Conservation (phyloP, 2,797 vertebrate genomes). For the Sebastes matsubarae region DNA sequence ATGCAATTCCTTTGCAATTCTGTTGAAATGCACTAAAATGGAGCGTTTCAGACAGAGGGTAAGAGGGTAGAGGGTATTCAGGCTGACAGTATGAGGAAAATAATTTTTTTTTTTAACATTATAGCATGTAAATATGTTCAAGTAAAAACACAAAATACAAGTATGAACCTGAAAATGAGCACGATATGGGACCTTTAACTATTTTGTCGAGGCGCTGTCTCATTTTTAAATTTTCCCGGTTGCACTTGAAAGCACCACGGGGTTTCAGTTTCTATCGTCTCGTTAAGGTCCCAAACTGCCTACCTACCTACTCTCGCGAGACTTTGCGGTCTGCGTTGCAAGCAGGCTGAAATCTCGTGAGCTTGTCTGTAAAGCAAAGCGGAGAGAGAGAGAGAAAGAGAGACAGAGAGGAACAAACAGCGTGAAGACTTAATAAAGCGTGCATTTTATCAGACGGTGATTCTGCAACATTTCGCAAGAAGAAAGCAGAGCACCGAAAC, state of each 20-base stretch:
- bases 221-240: background rate
- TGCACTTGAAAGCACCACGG: background rate
- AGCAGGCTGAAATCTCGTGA: constrained; percentile 59
- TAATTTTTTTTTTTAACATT: too few relatives aligned
- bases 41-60: too few relatives aligned
- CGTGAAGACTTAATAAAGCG: constrained; percentile 35
- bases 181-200: too few relatives aligned
- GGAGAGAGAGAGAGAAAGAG: background rate
- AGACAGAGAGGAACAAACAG: constrained; percentile 38
- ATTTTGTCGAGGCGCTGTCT: fast-evolving
- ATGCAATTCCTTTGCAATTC: too few relatives aligned
- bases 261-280: constrained; percentile 6
- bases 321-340: constrained; percentile 31
- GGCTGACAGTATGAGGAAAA: too few relatives aligned
- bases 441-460: constrained; percentile 17
- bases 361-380: constrained; percentile 22
- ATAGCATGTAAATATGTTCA: too few relatives aligned
- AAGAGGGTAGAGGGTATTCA: too few relatives aligned
- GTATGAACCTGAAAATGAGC: too few relatives aligned
- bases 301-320: constrained; percentile 57
- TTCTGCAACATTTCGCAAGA: constrained; percentile 31
- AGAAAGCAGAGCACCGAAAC: background rate
- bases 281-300: background rate
- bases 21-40: too few relatives aligned
- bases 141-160: too few relatives aligned